These are phyloP conservation scores for Anneissia japonica DNA, from an alignment of 35 echinoderm and acorn worm genomes.

Conservation along the genomic window DNA sequence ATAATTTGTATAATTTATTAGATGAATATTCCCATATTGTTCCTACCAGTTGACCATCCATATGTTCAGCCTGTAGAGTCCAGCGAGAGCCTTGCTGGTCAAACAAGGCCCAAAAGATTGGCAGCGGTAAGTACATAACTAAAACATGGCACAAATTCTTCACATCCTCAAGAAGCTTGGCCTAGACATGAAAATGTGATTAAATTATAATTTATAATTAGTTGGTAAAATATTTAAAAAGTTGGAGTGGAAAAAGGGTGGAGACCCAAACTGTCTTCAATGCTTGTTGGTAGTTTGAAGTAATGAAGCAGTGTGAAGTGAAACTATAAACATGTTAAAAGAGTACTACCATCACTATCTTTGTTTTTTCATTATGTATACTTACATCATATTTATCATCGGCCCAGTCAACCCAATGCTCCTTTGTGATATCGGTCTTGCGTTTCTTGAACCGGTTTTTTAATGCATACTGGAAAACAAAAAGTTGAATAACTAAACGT, in stretches of 20 bases:
- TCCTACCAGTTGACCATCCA: slow-evolving; percentile 86
- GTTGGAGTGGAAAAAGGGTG: too few relatives aligned
- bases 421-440: slow-evolving; percentile 39
- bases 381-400: slow-evolving; percentile 94
- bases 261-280: too few relatives aligned
- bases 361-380: too few relatives aligned
- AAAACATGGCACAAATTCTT: slow-evolving; percentile 87
- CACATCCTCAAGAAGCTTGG: slow-evolving; percentile 64
- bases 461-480: slow-evolving; percentile 63
- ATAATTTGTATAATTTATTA: too few relatives aligned
- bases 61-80: slow-evolving; percentile 92
- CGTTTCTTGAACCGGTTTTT: slow-evolving; percentile 46
- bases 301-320: too few relatives aligned
- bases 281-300: too few relatives aligned
- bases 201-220: too few relatives aligned
- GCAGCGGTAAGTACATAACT: slow-evolving; percentile 74
- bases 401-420: slow-evolving; percentile 92
- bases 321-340: too few relatives aligned
- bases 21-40: too few relatives aligned
- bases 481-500: not conserved
- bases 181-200: too few relatives aligned
- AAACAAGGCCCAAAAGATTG: slow-evolving; percentile 97
- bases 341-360: too few relatives aligned
- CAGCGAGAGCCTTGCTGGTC: slow-evolving; percentile 97
- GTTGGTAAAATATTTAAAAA: too few relatives aligned